These are phyloP conservation scores for Anoncus sp. DNA, from an alignment of 2,888 invertebrate genomes.

Conservation along the genomic window DNA sequence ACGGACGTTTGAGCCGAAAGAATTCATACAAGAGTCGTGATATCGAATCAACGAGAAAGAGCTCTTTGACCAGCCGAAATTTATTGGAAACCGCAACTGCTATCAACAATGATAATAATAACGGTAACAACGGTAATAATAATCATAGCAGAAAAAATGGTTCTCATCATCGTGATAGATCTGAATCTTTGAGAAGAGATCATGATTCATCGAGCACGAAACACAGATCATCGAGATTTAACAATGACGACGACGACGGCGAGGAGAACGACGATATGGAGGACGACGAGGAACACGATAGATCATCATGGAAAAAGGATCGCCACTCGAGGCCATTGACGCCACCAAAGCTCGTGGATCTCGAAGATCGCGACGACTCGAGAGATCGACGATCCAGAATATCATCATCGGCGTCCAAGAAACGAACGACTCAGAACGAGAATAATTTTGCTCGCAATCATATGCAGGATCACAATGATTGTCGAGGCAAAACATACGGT, in stretches of 20 bases:
- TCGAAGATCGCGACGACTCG: conserved; percentile 50
- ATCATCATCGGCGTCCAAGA: conserved; percentile 42
- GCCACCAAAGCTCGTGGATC: conserved; percentile 69
- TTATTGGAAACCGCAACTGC: conserved; percentile 19
- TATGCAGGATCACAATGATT: conserved; percentile 72
- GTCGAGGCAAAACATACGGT: conserved; percentile 34
- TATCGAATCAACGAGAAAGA: conserved; percentile 60
- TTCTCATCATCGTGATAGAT: conserved; percentile 40
- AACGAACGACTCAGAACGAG: conserved; percentile 33
- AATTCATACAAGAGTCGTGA: conserved; percentile 54
- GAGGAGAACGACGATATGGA: conserved; percentile 51
- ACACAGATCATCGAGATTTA: conserved; percentile 31
- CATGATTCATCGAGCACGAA: conserved; percentile 41
- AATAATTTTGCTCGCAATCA: conserved; percentile 70
- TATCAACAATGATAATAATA: conserved; percentile 5
- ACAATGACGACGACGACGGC: conserved; percentile 51
- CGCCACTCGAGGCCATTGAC: conserved; percentile 78
- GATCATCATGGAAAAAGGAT: conserved; percentile 57
- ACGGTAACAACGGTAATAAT: conserved; percentile 6
- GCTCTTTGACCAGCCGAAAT: conserved; percentile 49
- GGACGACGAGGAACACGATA: conserved; percentile 42
- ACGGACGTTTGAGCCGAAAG: conserved; percentile 55
- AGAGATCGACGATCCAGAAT: conserved; percentile 45
- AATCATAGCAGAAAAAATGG: conserved; percentile 36
- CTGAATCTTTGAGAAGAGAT: conserved; percentile 43